Evolutionary conservation across 2,113 vertebrate species (phyloP).

Genomic region (Thalassoma bifasciatum): DNA sequence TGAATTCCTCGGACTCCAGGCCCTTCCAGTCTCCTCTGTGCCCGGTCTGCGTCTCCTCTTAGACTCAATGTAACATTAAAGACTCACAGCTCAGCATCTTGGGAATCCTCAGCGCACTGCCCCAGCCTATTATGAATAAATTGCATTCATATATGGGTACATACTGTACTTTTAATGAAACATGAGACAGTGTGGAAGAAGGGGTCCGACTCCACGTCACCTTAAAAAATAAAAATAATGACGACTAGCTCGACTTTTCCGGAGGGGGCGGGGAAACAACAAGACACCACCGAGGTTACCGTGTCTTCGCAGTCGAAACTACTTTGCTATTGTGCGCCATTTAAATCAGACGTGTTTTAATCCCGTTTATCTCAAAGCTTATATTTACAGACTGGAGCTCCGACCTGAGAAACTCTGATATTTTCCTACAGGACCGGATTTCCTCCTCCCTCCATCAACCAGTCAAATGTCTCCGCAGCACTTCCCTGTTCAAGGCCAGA

Average conservation of each 20-base stretch:
- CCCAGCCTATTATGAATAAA: background rate
- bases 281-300: constrained; percentile 37
- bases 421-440: constrained; percentile 66
- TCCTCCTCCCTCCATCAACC: constrained; percentile 52
- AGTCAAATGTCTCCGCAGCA: constrained; percentile 32
- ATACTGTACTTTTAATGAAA: constrained; percentile 46
- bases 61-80: constrained; percentile 36
- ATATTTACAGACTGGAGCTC: background rate
- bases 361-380: rapidly evolving
- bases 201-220: constrained; percentile 80
- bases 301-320: background rate
- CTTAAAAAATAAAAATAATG: constrained; percentile 77
- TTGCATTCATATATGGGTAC: constrained; percentile 34
- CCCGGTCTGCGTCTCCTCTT: constrained; percentile 27
- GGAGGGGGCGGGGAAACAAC: constrained; percentile 75
- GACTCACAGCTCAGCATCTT: constrained; percentile 45
- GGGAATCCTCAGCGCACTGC: constrained; percentile 2
- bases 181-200: constrained; percentile 9
- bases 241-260: constrained; percentile 70
- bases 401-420: constrained; percentile 13
- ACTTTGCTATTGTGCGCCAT: rapidly evolving
- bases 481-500: constrained; percentile 39
- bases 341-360: background rate
- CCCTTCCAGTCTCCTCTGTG: constrained; percentile 43
- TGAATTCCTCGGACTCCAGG: constrained; percentile 62